A percentile compares a stretch with the other conserved stretches of the same genome.
phyloP scores from a whole-genome alignment of 2,113 vertebrate species.

The Cheirogaleus medius region DNA sequence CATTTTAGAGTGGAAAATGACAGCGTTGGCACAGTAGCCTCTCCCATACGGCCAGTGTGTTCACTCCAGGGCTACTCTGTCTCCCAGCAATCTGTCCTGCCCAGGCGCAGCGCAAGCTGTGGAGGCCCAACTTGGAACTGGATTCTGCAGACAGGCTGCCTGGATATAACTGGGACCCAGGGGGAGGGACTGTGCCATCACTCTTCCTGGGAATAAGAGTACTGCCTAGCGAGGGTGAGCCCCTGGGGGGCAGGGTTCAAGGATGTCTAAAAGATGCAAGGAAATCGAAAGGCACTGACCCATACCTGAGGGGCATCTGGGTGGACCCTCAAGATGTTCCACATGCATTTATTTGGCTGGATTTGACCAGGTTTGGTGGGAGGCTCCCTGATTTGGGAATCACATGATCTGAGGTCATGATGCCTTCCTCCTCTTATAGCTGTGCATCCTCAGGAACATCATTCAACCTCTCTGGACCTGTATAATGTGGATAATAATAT shows the following conservation, averaged over 20 bases:
- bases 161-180: neutral
- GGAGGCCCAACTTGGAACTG: neutral
- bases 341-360: neutral
- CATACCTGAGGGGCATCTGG: neutral
- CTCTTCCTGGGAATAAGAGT: neutral
- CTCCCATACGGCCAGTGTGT: constrained; percentile 15
- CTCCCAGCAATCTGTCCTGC: neutral
- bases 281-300: neutral
- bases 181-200: neutral
- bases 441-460: neutral
- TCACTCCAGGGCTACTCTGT: neutral
- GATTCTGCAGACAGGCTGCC: neutral
- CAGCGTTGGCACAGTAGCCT: neutral
- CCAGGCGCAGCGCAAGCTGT: neutral
- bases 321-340: neutral
- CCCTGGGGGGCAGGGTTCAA: neutral
- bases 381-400: neutral
- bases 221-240: neutral
- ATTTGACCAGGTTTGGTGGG: neutral
- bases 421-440: neutral
- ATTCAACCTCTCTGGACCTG: neutral
- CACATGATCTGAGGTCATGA: neutral
- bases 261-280: neutral
- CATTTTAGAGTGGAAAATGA: constrained; percentile 53
- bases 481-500: neutral